Conservation (phyloP, 2,888 invertebrate genomes). For the Nesidiocoris tenuis region DNA sequence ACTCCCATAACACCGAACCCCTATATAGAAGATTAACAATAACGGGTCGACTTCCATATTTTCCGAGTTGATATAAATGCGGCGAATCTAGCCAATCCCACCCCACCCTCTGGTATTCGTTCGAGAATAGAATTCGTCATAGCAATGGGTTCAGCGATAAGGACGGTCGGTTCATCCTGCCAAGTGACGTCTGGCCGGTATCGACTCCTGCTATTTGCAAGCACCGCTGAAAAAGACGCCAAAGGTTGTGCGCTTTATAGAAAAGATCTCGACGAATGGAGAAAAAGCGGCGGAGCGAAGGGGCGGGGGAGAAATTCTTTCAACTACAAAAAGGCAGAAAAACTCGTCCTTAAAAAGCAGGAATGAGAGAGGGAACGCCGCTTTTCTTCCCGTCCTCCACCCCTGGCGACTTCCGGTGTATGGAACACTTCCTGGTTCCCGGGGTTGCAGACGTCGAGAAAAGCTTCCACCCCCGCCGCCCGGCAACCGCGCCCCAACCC, state of each 20-base stretch:
- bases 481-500: not conserved
- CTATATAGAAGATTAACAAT: too few species aligned
- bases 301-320: not conserved
- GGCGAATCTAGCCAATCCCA: too few species aligned
- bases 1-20: too few species aligned
- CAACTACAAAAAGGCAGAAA: not conserved
- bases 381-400: conserved; percentile 18
- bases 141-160: not conserved
- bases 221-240: too few species aligned
- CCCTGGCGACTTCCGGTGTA: conserved; percentile 40
- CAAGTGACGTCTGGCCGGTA: not conserved
- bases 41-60: too few species aligned
- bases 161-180: not conserved
- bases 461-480: not conserved
- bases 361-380: conserved; percentile 1
- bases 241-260: not conserved
- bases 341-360: not conserved
- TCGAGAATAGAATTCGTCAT: not conserved
- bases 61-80: too few species aligned
- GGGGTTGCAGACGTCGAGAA: conserved; percentile 38
- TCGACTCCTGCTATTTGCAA: not conserved
- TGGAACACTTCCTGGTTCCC: conserved; percentile 44
- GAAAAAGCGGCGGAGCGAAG: not conserved
- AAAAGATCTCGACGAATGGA: not conserved
- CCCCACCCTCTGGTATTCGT: too few species aligned